phyloP scores from a whole-genome alignment of 2,888 invertebrate species.

The Scaptomyza caliginosa region DNA sequence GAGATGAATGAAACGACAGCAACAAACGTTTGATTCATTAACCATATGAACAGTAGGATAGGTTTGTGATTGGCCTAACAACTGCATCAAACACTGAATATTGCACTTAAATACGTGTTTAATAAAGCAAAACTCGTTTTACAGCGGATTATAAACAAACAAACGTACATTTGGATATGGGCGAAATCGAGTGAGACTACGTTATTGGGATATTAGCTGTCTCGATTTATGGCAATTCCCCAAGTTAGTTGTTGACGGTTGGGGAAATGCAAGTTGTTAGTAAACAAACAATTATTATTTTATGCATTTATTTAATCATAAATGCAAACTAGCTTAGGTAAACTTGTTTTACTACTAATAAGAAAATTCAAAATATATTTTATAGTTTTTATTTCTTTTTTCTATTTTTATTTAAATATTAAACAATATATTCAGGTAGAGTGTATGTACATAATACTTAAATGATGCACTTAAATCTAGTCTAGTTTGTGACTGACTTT shows the following conservation, averaged over 20 bases:
- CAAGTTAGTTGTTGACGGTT: background rate
- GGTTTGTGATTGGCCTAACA: background rate
- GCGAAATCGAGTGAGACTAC: background rate
- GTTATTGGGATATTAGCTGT: constrained; percentile 8
- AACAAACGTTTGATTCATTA: background rate
- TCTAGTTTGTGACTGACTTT: background rate
- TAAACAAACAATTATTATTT: background rate
- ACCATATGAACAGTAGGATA: background rate
- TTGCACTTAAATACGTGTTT: background rate
- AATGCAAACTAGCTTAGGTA: background rate
- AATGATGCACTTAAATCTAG: constrained; percentile 2
- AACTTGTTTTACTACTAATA: background rate
- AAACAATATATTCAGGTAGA: background rate
- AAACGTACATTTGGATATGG: background rate
- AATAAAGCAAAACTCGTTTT: constrained; percentile 12
- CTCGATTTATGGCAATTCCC: background rate
- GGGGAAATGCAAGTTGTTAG: constrained; percentile 8
- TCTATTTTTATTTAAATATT: background rate
- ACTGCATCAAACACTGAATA: background rate
- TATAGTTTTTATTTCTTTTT: background rate
- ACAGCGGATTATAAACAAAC: background rate
- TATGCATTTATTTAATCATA: background rate
- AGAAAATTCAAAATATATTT: background rate
- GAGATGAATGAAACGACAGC: background rate
- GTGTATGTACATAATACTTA: constrained; percentile 6